Percentiles rank a stretch among this genome's conserved stretches.
Evolutionary conservation across 1,140 invertebrate genomes (phyloP).

Genomic region (Melanaphis sacchari): DNA sequence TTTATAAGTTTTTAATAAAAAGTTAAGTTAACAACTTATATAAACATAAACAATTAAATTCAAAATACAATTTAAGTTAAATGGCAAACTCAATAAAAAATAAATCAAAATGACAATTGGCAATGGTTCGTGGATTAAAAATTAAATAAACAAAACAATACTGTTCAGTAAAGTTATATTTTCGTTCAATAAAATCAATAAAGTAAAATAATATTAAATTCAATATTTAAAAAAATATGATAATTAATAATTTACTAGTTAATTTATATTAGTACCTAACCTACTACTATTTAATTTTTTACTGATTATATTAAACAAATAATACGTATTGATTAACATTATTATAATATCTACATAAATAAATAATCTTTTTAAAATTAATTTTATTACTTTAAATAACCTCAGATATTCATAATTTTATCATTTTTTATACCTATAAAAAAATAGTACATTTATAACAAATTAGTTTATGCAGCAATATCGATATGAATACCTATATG

Average conservation of each 20-base stretch:
- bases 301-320: background rate
- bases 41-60: no score
- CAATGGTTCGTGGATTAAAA: background rate
- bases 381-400: background rate
- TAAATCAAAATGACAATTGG: no score
- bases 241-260: background rate
- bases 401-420: background rate
- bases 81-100: no score
- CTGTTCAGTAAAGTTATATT: background rate
- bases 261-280: background rate
- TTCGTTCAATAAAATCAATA: background rate
- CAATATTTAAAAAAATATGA: background rate
- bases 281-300: background rate
- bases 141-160: background rate
- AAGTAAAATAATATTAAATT: background rate
- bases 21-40: no score
- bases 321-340: background rate
- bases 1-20: no score
- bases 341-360: background rate
- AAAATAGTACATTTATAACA: background rate
- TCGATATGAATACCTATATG: no score
- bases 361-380: background rate
- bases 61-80: no score
- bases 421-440: background rate
- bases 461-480: background rate